These are phyloP conservation scores for Danionella cerebrum DNA, from an alignment of 2,113 vertebrate species.

Conservation along the genomic window DNA sequence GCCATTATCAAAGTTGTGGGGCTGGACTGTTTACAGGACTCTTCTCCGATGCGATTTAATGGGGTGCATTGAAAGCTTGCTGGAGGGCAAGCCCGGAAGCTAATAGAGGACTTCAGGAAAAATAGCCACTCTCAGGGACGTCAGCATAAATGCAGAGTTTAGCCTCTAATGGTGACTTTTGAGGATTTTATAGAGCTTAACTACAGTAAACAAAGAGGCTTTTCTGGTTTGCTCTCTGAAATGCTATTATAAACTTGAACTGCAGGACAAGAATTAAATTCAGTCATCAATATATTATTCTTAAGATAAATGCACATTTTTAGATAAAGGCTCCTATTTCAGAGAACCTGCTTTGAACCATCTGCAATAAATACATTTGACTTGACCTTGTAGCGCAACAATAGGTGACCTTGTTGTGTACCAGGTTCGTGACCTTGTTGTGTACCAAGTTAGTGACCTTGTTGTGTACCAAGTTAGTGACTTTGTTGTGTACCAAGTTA, in stretches of 20 bases:
- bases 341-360: too few relatives aligned
- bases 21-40: not conserved
- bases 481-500: too few relatives aligned
- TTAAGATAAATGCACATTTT: too few relatives aligned
- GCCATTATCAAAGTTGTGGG: slow-evolving; percentile 9
- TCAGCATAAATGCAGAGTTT: not conserved
- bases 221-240: not conserved
- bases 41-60: not conserved
- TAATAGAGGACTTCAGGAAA: not conserved
- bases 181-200: not conserved
- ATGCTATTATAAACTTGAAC: not conserved
- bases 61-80: not conserved
- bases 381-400: too few relatives aligned
- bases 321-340: too few relatives aligned
- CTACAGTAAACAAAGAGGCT: not conserved
- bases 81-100: not conserved
- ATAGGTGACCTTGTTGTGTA: too few relatives aligned
- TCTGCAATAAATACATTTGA: too few relatives aligned
- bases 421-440: too few relatives aligned
- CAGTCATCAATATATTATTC: too few relatives aligned
- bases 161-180: not conserved
- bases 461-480: too few relatives aligned
- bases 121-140: not conserved
- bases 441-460: too few relatives aligned
- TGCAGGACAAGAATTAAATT: not conserved